Percentiles rank a stretch among this genome's conserved stretches.
Conservation (phyloP, 37 sponge, comb jelly and placozoan genomes). For the Bolinopsis microptera region DNA sequence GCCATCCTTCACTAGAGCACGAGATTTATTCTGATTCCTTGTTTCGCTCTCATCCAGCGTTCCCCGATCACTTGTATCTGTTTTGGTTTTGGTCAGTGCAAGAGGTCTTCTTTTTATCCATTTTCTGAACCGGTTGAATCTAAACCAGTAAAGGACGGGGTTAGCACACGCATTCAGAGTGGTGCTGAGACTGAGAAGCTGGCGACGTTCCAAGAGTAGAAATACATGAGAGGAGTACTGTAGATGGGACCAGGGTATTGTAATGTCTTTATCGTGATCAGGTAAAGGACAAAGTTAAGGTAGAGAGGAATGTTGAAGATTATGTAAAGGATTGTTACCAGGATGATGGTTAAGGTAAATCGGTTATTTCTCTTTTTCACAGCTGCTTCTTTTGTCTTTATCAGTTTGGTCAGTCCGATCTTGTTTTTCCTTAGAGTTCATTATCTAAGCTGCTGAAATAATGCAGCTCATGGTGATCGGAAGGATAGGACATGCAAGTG, state of each 20-base stretch:
- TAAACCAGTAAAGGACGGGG: neutral
- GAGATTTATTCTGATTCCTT: too few species aligned
- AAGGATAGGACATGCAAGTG: neutral
- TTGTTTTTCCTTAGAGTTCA: neutral
- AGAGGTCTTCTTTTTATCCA: neutral
- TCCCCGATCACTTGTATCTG: too few species aligned
- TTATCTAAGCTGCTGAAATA: neutral
- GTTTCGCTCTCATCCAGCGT: too few species aligned
- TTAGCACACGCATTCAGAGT: too few species aligned
- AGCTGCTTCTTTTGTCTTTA: neutral
- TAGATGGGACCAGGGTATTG: conserved; percentile 26
- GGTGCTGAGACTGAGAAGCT: too few species aligned
- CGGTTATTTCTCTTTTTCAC: neutral
- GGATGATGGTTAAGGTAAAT: neutral
- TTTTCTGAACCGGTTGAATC: neutral
- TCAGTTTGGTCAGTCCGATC: neutral
- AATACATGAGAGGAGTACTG: neutral
- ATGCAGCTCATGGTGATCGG: neutral
- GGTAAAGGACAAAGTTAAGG: neutral
- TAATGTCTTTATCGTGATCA: neutral
- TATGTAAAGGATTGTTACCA: neutral
- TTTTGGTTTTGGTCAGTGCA: too few species aligned
- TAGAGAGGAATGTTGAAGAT: neutral
- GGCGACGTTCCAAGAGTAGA: conserved; percentile 12
- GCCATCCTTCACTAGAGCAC: too few species aligned